Evolutionary conservation across 2,113 vertebrate genomes (phyloP), one percentile per base, ranked within the genome.

Genomic region (Stigmatopora nigra): DNA sequence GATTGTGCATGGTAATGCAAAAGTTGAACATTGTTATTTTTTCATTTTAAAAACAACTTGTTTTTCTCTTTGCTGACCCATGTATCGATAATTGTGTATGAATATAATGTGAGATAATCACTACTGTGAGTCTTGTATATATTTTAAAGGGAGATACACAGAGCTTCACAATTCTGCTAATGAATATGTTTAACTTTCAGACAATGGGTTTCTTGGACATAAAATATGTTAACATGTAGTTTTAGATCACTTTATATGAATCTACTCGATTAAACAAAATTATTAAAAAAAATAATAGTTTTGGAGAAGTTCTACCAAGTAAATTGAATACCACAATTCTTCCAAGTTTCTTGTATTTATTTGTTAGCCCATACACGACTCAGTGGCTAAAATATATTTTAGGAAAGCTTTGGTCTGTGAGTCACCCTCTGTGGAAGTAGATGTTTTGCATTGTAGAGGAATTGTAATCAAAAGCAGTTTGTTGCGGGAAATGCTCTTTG

Each of bases 361-460:
- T 4, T 36, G 17, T 59, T 38, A 38, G 16, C 36, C 63, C 41
- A 62, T 3, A 15, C 13, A 14, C 25, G 12, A 41, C 45, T 47
- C 46, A 25, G 5, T 45, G 31, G 49, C 22, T 19, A 36, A 38
- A 38, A 36, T 25, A 44, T 3, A 49, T 36, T 49, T 17, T 14
- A n/a, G 38, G 59, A 20, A 35, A 19, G 8, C 13, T 16, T 35
- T 57, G 53, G 6, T 58, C 17, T 17, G 14, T 57, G 67, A 71
- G 61, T 65, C 72, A 55, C 17, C 5, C 36, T 57, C 65, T 51
- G 49, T n/a, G 9, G n/a, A 72, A 62, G 16, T 64, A 62, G 59
- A 68, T 68, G 57, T 62, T 57, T 55, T 38, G 15, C 52, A 38
- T 65, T 58, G 20, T n/a, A 35, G 16, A 64, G 44, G 44, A 62